Evolutionary conservation across 2,797 vertebrate genomes (phyloP), one percentile per base, ranked within the genome.

Genomic region (Halcyon chelicuti): DNA sequence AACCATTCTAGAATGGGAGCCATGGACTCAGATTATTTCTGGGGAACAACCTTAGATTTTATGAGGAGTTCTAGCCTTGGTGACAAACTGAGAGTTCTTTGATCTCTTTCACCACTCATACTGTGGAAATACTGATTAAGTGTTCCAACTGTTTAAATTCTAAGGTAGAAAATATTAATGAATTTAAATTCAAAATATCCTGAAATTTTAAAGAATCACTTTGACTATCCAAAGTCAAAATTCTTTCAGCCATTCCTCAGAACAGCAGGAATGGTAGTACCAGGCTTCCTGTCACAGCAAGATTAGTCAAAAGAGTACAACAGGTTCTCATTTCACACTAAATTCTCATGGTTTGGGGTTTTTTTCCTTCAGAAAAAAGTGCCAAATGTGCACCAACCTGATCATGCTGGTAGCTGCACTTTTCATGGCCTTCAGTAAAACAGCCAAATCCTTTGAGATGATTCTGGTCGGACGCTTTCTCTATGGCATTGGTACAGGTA

Each of bases 361-460:
- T 37, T 10, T 39, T 7, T 6, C 19, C 23, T 25, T 37, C 70
- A 99, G 99, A 97, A 99, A 99, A 96, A 99, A 99, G 91, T 99
- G 99, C 51, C 96, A 99, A 84, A 97, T 99, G 94, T 84, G 98
- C 95, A 99, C 98, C 97, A 99, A 99, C 70, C 20, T 98, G 71
- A 99, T 99, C 84, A 98, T 99, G 88, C 96, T 99, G 91, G 93
- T 93, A 5, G 98, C 98, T 42, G 97, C 99, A 6, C 72, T 98
- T 57, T 74, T 99, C 52, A 99, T 99, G 88, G 96, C 98, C 74
- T 98, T 98, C 8, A 99, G 99, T 85, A 98, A 98, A 97, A 97
- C 96, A 72, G 98, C 98, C 47, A 98, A 93, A 86, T 99, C 99
- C 71, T 99, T 99, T 8, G 99, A 99, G 97, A 99, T 99, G 99